These are phyloP conservation scores for Equus przewalskii DNA, from an alignment of 2,113 vertebrate species.

Conservation along the genomic window DNA sequence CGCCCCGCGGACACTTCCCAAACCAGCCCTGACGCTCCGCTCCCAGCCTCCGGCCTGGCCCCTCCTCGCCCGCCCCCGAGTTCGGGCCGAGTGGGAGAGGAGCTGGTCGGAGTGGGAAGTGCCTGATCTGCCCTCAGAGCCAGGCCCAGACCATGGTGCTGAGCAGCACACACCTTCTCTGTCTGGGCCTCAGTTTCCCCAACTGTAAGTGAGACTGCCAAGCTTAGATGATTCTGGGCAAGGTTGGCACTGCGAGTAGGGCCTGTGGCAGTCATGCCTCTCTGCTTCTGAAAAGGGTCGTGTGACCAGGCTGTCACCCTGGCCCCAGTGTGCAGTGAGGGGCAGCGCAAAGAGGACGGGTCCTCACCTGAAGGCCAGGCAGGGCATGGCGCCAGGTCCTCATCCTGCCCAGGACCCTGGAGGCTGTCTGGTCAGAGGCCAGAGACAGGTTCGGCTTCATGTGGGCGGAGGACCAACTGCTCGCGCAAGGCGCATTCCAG, in stretches of 20 bases:
- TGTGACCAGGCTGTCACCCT: neutral
- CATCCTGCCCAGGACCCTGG: neutral
- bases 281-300: too few relatives aligned
- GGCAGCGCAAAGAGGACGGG: rapidly evolving
- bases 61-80: rapidly evolving
- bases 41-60: too few relatives aligned
- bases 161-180: rapidly evolving
- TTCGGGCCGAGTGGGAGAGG: neutral
- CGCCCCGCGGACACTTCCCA: rapidly evolving
- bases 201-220: rapidly evolving
- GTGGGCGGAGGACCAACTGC: neutral
- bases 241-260: rapidly evolving
- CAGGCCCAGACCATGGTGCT: rapidly evolving
- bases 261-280: neutral
- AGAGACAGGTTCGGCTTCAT: too few relatives aligned
- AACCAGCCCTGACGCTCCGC: rapidly evolving
- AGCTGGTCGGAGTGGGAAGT: rapidly evolving
- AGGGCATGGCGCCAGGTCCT: neutral
- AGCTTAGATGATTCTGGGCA: rapidly evolving
- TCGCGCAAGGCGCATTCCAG: neutral
- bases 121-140: neutral
- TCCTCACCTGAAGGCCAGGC: rapidly evolving
- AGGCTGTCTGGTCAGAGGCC: neutral
- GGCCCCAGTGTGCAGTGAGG: neutral
- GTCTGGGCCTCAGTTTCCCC: neutral